A percentile compares a stretch with the other conserved stretches of the same genome.
Evolutionary conservation across 2,888 invertebrate genomes (phyloP).

Genomic region (Scaptomyza caliginosa): DNA sequence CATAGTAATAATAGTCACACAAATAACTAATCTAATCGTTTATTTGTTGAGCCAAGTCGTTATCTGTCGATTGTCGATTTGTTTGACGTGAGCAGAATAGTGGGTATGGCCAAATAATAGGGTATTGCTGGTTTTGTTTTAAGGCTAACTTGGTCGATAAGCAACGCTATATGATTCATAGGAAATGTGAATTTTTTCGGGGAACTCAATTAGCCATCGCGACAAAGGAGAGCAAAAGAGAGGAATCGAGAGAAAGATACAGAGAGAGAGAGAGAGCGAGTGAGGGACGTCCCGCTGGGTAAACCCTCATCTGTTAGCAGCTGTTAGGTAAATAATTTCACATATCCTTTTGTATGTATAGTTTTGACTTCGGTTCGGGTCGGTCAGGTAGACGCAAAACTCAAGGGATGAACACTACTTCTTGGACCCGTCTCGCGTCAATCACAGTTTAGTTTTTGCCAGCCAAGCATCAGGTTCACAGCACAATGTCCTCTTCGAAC

Average conservation of each 20-base stretch:
- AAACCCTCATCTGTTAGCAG: conserved; percentile 42
- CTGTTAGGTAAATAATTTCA: conserved; percentile 48
- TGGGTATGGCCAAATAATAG: conserved; percentile 32
- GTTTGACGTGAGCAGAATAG: conserved; percentile 29
- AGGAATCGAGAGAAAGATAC: neutral
- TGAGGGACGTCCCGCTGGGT: conserved; percentile 19
- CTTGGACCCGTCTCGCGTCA: conserved; percentile 41
- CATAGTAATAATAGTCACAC: conserved; percentile 12
- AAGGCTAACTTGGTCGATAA: conserved; percentile 17
- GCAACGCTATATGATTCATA: conserved; percentile 30
- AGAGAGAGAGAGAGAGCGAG: neutral
- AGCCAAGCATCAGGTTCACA: conserved; percentile 46
- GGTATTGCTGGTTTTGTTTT: conserved; percentile 6
- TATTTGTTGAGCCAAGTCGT: conserved; percentile 12
- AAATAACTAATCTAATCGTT: conserved; percentile 59
- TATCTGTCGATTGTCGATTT: conserved; percentile 44
- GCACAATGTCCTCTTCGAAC: conserved; percentile 51
- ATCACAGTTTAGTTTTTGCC: conserved; percentile 53
- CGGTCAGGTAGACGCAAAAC: conserved; percentile 56
- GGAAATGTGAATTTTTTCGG: conserved; percentile 16
- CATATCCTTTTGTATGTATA: conserved; percentile 24
- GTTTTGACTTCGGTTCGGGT: conserved; percentile 11
- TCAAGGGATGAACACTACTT: conserved; percentile 55
- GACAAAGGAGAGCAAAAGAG: too few relatives aligned
- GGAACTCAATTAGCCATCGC: conserved; percentile 14